Conservation (phyloP, 2,888 invertebrate species). For the Parnassius orleans region DNA sequence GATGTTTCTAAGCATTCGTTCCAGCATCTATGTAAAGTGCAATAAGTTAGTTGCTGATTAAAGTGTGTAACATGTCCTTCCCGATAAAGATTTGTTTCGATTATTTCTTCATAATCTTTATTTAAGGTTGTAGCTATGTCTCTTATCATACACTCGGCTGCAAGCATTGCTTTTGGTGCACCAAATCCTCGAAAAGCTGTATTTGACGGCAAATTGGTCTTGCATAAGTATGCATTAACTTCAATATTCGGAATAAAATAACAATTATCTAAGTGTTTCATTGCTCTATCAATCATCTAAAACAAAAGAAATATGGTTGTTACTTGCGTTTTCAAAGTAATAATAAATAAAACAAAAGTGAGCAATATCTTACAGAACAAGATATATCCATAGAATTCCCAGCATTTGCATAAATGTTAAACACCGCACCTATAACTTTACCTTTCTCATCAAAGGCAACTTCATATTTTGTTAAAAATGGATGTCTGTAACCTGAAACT, state of each 20-base stretch:
- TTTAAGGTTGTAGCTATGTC: conserved; percentile 86
- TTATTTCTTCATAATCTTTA: conserved; percentile 83
- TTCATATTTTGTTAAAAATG: conserved; percentile 88
- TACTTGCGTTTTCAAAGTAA: conserved; percentile 1
- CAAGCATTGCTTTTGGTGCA: conserved; percentile 93
- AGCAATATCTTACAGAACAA: conserved; percentile 69
- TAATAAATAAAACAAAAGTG: conserved; percentile 2
- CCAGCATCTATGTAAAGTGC: conserved; percentile 89
- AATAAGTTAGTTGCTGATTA: conserved; percentile 86
- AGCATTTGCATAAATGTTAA: conserved; percentile 85
- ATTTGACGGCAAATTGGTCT: conserved; percentile 94
- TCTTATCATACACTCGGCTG: conserved; percentile 88
- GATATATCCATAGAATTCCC: conserved; percentile 89
- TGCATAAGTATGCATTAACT: conserved; percentile 87
- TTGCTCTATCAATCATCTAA: conserved; percentile 89
- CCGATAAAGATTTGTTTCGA: conserved; percentile 87
- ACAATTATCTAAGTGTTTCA: conserved; percentile 90
- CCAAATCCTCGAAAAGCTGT: conserved; percentile 97
- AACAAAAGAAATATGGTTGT: conserved; percentile 31
- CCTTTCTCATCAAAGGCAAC: conserved; percentile 86
- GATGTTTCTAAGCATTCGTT: conserved; percentile 85
- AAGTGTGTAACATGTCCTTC: conserved; percentile 90
- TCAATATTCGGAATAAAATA: conserved; percentile 88
- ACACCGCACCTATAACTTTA: conserved; percentile 82
- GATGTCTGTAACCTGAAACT: conserved; percentile 89